phyloP scores from a whole-genome alignment of 30 jellyfish, hydroid and myxozoan species.

The Pelagia noctiluca region DNA sequence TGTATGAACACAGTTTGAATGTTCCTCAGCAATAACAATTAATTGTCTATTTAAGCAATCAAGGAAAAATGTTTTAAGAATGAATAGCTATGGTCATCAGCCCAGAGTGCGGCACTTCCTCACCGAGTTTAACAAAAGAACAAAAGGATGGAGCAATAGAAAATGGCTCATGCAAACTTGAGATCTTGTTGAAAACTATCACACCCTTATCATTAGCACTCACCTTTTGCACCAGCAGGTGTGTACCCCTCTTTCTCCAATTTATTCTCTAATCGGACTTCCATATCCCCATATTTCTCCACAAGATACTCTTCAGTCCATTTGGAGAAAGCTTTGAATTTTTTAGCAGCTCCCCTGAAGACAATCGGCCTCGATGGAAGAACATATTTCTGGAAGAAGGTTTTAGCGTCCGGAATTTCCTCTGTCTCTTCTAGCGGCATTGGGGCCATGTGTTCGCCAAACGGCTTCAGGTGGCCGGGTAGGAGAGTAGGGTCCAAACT shows the following conservation, averaged over 20 bases:
- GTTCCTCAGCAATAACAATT: too few species aligned
- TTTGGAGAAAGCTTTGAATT: conserved; percentile 42
- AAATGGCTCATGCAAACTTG: background rate
- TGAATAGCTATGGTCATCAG: background rate
- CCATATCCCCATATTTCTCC: conserved; percentile 57
- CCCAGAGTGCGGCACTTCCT: too few species aligned
- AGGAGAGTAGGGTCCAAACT: background rate
- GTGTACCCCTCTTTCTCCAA: conserved; percentile 70
- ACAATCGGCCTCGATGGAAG: conserved; percentile 83
- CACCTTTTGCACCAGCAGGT: conserved; percentile 63
- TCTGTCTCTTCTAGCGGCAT: conserved; percentile 70
- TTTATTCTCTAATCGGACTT: conserved; percentile 76
- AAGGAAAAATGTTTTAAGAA: background rate
- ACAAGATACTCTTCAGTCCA: conserved; percentile 83
- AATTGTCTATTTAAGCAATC: too few species aligned
- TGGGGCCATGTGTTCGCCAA: conserved; percentile 80
- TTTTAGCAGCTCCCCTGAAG: conserved; percentile 73
- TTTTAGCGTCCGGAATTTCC: conserved; percentile 60
- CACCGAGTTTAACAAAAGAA: too few species aligned
- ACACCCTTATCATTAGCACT: background rate
- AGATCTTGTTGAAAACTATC: background rate
- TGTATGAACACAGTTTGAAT: too few species aligned
- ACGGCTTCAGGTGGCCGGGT: conserved; percentile 77
- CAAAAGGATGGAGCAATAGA: background rate
- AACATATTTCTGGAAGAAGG: conserved; percentile 68